These are phyloP conservation scores for Galeopterus variegatus DNA, from an alignment of 2,113 vertebrate species.

Conservation along the genomic window DNA sequence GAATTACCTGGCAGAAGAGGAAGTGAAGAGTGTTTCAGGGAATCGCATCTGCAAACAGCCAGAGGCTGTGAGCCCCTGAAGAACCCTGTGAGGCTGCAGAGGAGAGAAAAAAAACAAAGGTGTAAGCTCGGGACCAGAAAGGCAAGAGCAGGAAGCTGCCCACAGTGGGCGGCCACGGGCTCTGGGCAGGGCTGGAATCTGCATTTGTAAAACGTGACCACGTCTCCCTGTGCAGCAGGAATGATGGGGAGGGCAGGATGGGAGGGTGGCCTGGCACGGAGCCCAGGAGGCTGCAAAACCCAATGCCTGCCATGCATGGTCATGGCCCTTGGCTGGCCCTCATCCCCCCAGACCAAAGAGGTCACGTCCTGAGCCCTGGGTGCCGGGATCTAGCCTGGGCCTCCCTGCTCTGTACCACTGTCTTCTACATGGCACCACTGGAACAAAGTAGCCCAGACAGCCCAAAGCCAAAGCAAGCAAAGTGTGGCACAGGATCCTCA, in stretches of 20 bases:
- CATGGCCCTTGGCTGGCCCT: background rate
- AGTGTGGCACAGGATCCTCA: fast-evolving
- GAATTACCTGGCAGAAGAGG: background rate
- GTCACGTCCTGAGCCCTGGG: background rate
- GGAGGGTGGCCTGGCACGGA: background rate
- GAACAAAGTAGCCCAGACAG: background rate
- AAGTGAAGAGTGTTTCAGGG: background rate
- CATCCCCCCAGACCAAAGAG: background rate
- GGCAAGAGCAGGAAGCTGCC: too few species aligned
- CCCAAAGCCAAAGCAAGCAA: background rate
- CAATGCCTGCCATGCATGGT: too few species aligned
- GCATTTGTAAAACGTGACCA: background rate
- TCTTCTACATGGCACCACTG: background rate
- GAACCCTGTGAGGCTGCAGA: background rate
- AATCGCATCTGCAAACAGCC: too few species aligned
- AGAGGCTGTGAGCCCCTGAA: too few species aligned
- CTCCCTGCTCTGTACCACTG: background rate
- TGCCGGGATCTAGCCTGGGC: too few species aligned
- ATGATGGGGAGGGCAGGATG: background rate
- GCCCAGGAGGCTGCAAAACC: background rate
- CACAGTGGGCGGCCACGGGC: background rate
- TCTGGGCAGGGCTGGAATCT: fast-evolving
- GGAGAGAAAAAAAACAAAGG: too few species aligned
- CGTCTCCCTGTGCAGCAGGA: fast-evolving
- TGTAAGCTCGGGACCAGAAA: fast-evolving